A percentile compares a stretch with the other conserved stretches of the same genome.
Conservation (phyloP, 2,797 vertebrate species). For the Spinus olivaceus region DNA sequence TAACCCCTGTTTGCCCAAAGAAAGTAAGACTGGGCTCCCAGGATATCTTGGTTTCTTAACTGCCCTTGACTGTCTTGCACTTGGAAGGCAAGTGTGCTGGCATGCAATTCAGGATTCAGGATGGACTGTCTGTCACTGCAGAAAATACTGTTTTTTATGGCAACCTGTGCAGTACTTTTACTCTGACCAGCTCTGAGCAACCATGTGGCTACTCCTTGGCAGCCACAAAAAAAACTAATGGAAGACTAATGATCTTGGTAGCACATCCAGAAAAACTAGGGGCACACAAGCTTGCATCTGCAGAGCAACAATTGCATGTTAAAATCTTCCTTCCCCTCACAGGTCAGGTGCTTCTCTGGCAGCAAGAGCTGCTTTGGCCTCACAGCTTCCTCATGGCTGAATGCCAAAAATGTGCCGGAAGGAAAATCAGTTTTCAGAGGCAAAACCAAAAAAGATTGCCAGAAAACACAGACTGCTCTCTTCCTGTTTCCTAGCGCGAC, state of each 20-base stretch:
- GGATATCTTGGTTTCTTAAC: not conserved
- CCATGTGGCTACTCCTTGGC: not conserved
- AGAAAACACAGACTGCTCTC: not conserved
- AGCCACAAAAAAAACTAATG: not conserved
- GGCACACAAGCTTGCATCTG: not conserved
- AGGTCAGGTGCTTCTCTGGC: not conserved
- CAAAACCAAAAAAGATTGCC: not conserved
- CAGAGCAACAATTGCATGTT: fast-evolving
- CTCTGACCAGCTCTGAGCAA: not conserved
- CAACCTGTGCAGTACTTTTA: not conserved
- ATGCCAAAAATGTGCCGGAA: fast-evolving
- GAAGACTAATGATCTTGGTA: not conserved
- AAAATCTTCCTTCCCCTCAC: not conserved
- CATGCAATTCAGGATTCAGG: not conserved
- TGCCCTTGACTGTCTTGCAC: fast-evolving
- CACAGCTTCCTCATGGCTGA: not conserved
- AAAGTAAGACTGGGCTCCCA: not conserved
- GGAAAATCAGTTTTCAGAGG: not conserved
- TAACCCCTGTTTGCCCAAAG: not conserved
- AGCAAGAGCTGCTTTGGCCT: not conserved
- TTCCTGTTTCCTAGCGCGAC: not conserved
- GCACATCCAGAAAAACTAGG: not conserved
- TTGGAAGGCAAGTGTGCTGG: not conserved
- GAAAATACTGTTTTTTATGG: not conserved
- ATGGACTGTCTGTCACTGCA: not conserved